Percentiles rank a stretch among this genome's conserved stretches.
Evolutionary conservation across 2,888 invertebrate genomes (phyloP).

Genomic region (Athalia rosae): DNA sequence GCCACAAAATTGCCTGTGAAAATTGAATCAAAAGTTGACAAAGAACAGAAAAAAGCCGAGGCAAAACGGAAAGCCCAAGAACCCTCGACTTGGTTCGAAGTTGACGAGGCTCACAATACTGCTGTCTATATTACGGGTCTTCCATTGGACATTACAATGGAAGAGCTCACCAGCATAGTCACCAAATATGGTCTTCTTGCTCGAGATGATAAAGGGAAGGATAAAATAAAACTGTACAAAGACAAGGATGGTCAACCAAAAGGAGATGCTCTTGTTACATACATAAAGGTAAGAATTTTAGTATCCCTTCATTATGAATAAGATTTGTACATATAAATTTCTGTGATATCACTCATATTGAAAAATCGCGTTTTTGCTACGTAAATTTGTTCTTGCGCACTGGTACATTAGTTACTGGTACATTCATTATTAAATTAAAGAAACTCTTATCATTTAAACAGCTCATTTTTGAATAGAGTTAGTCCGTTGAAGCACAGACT

Average conservation of each 20-base stretch:
- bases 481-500: too few species aligned
- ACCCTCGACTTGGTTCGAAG: slow-evolving; percentile 92
- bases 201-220: slow-evolving; percentile 87
- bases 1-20: slow-evolving; percentile 59
- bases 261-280: slow-evolving; percentile 97
- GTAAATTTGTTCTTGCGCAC: not conserved
- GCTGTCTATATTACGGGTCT: slow-evolving; percentile 97
- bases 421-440: not conserved
- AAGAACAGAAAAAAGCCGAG: slow-evolving; percentile 65
- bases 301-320: slow-evolving; percentile 35
- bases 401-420: not conserved
- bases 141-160: slow-evolving; percentile 90
- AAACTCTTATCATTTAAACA: not conserved
- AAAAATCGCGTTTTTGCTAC: not conserved
- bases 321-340: not conserved
- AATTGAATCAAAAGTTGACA: slow-evolving; percentile 57
- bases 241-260: slow-evolving; percentile 88
- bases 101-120: slow-evolving; percentile 90
- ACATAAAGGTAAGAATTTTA: slow-evolving; percentile 85
- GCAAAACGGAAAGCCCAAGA: slow-evolving; percentile 74
- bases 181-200: slow-evolving; percentile 97
- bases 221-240: slow-evolving; percentile 94
- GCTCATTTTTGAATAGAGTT: too few species aligned
- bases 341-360: not conserved
- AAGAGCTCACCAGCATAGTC: slow-evolving; percentile 94